Percentiles rank a stretch among this genome's conserved stretches.
phyloP scores from a whole-genome alignment of 2,888 invertebrate species.

The Tetramorium bicarinatum region DNA sequence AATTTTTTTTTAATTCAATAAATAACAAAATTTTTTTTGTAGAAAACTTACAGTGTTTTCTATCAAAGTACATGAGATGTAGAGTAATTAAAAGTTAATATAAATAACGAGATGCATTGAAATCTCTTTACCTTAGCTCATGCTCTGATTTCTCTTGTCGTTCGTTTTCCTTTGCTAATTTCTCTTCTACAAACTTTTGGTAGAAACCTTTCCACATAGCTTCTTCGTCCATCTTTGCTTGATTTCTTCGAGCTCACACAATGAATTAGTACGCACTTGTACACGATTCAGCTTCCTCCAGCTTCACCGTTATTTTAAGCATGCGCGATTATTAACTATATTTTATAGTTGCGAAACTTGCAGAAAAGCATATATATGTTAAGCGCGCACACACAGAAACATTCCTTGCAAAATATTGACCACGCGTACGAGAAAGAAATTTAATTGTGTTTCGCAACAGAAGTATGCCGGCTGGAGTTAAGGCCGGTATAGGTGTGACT shows the following conservation, averaged over 20 bases:
- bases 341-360: background rate
- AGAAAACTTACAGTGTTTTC: background rate
- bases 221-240: slow-evolving; percentile 89
- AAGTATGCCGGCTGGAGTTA: slow-evolving; percentile 56
- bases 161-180: slow-evolving; percentile 89
- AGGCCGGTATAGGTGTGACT: slow-evolving; percentile 59
- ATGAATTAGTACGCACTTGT: slow-evolving; percentile 4
- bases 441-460: slow-evolving; percentile 2
- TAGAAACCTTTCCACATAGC: slow-evolving; percentile 93
- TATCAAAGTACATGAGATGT: background rate
- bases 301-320: slow-evolving; percentile 15
- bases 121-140: slow-evolving; percentile 88
- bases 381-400: slow-evolving; percentile 19
- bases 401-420: slow-evolving; percentile 2
- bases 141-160: slow-evolving; percentile 90
- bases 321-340: background rate
- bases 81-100: background rate
- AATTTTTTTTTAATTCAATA: background rate
- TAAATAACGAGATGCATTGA: background rate
- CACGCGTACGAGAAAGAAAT: background rate
- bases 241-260: background rate
- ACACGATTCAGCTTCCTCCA: background rate
- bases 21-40: background rate
- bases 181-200: slow-evolving; percentile 86
- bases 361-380: background rate